These are phyloP conservation scores for Gadus chalcogrammus DNA, from an alignment of 2,113 vertebrate species.

Conservation along the genomic window DNA sequence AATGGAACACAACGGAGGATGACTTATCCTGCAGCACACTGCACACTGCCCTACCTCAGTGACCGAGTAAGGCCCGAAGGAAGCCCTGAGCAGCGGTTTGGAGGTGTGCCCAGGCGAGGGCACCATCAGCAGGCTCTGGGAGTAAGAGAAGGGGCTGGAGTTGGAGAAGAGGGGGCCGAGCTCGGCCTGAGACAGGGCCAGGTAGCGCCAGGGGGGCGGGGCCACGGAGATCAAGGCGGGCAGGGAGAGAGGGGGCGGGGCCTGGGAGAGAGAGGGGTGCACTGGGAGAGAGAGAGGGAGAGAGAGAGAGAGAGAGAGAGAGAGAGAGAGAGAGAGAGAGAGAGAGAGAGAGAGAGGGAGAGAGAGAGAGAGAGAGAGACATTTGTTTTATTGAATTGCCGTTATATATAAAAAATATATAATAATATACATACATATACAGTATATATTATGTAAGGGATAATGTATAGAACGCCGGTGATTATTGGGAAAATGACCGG, in stretches of 20 bases:
- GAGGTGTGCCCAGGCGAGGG: constrained; percentile 29
- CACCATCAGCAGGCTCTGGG: constrained; percentile 62
- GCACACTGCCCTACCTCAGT: constrained; percentile 53
- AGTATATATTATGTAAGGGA: no score
- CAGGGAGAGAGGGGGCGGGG: constrained; percentile 52
- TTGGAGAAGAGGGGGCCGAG: constrained; percentile 67
- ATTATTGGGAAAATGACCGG: no score
- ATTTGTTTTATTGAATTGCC: not conserved
- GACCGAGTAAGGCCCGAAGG: constrained; percentile 67
- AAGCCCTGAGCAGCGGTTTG: constrained; percentile 51
- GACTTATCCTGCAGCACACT: no score
- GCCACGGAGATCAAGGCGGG: constrained; percentile 52
- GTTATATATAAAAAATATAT: no score
- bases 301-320: not conserved
- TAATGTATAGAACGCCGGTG: no score
- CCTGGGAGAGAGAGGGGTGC: constrained; percentile 42
- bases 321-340: constrained; percentile 37
- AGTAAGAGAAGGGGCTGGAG: constrained; percentile 66
- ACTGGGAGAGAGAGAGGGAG: constrained; percentile 26
- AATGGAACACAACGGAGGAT: no score
- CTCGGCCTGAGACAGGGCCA: constrained; percentile 64
- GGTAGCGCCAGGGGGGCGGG: constrained; percentile 53
- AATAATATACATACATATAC: no score
- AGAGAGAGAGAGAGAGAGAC: no score
- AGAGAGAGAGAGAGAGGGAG: no score